Percentiles rank a stretch among this genome's conserved stretches.
phyloP scores from a whole-genome alignment of 1,140 invertebrate species.

The Brachionus koreanus region DNA sequence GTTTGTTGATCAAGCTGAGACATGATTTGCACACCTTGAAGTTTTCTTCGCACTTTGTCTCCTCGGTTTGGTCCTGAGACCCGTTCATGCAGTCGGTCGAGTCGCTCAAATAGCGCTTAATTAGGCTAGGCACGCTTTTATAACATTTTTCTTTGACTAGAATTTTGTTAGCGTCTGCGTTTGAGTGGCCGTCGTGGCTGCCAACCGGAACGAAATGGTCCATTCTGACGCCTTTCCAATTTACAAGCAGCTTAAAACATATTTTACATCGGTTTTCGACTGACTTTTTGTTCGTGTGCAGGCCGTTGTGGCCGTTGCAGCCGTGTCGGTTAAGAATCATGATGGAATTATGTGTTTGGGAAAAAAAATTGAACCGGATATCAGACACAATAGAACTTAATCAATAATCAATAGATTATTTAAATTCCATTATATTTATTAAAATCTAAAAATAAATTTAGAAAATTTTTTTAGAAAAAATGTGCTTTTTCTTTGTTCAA shows the following conservation, averaged over 20 bases:
- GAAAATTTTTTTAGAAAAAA: neutral
- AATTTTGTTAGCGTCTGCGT: neutral
- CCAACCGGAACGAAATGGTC: neutral
- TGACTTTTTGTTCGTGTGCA: neutral
- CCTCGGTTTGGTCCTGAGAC: neutral
- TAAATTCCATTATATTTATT: slow-evolving; percentile 19
- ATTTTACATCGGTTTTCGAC: slow-evolving; percentile 5
- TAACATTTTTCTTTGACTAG: slow-evolving; percentile 13
- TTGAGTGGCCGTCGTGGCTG: neutral
- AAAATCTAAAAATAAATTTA: slow-evolving; percentile 3
- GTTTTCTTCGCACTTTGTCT: neutral
- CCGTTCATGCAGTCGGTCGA: neutral
- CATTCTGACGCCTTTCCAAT: slow-evolving; percentile 32
- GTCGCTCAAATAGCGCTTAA: neutral
- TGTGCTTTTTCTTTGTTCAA: neutral
- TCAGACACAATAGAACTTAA: neutral
- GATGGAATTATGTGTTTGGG: neutral
- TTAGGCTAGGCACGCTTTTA: neutral
- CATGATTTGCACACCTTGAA: slow-evolving; percentile 24
- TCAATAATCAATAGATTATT: slow-evolving; percentile 12
- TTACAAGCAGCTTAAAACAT: slow-evolving; percentile 5
- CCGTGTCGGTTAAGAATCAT: slow-evolving; percentile 10
- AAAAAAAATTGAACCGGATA: neutral
- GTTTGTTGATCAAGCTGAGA: neutral
- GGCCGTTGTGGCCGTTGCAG: neutral